Conservation (phyloP, 2,797 vertebrate species). For the Peromyscus eremicus region DNA sequence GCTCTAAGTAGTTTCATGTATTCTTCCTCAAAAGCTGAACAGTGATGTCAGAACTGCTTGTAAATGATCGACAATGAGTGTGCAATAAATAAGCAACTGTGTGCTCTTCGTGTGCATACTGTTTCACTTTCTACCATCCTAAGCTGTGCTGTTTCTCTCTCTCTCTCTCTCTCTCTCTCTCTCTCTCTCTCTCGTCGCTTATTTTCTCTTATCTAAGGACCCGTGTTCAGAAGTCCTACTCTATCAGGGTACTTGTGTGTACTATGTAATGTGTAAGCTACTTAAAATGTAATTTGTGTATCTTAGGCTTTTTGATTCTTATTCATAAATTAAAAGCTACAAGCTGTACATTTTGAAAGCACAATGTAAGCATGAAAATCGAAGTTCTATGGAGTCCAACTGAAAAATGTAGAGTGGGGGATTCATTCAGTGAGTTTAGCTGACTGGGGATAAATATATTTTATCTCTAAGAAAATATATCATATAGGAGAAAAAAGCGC, state of each 20-base stretch:
- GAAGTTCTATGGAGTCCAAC: conserved; percentile 17
- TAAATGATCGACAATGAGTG: neutral
- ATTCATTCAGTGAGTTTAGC: neutral
- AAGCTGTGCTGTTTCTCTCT: neutral
- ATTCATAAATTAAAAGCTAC: conserved; percentile 64
- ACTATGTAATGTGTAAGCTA: neutral
- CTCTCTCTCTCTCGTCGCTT: neutral
- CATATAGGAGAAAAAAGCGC: neutral
- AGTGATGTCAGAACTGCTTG: neutral
- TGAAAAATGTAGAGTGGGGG: conserved; percentile 13
- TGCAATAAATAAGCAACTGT: neutral
- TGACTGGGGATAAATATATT: conserved; percentile 54
- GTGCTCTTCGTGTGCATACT: neutral
- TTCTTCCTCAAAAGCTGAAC: conserved; percentile 6
- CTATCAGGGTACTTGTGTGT: neutral
- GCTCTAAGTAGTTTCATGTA: neutral
- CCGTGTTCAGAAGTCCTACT: neutral
- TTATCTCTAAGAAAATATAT: conserved; percentile 60
- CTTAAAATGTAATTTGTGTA: conserved; percentile 21
- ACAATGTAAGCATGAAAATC: conserved; percentile 41
- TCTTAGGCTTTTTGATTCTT: conserved; percentile 49
- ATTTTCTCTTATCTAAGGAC: neutral
- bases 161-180: neutral
- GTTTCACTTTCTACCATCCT: neutral
- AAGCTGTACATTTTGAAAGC: conserved; percentile 46